Conservation (phyloP, 2,888 invertebrate genomes). For the Cheilosia variabilis region DNA sequence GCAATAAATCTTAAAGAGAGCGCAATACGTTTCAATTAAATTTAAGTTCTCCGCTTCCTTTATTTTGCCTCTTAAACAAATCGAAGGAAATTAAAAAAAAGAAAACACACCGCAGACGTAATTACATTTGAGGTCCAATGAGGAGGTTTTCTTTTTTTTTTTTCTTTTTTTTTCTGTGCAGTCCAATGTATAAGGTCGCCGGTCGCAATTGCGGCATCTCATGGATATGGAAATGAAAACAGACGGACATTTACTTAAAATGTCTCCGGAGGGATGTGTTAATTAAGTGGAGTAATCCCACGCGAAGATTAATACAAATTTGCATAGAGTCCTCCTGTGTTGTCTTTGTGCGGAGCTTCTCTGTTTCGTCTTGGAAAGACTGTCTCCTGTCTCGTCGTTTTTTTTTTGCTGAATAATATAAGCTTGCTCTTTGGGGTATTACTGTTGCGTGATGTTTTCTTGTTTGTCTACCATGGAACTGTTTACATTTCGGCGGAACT, state of each 20-base stretch:
- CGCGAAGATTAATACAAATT: slow-evolving; percentile 74
- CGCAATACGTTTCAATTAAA: slow-evolving; percentile 63
- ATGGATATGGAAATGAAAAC: slow-evolving; percentile 60
- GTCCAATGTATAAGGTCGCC: neutral
- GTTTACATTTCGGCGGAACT: slow-evolving; percentile 27
- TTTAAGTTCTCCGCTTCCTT: slow-evolving; percentile 23
- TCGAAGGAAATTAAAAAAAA: slow-evolving; percentile 24
- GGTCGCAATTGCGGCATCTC: slow-evolving; percentile 20
- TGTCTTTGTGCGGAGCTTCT: neutral
- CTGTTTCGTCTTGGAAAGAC: slow-evolving; percentile 19
- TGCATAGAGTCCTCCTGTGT: slow-evolving; percentile 64
- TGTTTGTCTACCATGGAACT: slow-evolving; percentile 39
- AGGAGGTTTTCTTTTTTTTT: slow-evolving; percentile 4
- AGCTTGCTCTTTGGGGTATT: slow-evolving; percentile 12
- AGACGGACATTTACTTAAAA: slow-evolving; percentile 64
- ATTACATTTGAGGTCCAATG: slow-evolving; percentile 67
- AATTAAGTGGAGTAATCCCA: slow-evolving; percentile 75
- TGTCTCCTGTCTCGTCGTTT: slow-evolving; percentile 28
- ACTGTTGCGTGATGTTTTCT: slow-evolving; percentile 61
- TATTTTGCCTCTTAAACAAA: slow-evolving; percentile 25
- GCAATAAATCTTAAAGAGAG: slow-evolving; percentile 56
- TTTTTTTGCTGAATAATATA: slow-evolving; percentile 60
- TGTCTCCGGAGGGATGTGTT: slow-evolving; percentile 69
- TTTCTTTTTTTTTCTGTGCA: neutral
- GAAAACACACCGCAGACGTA: slow-evolving; percentile 50